phyloP scores from a whole-genome alignment of 2,797 vertebrate genomes.

The Carapus acus region DNA sequence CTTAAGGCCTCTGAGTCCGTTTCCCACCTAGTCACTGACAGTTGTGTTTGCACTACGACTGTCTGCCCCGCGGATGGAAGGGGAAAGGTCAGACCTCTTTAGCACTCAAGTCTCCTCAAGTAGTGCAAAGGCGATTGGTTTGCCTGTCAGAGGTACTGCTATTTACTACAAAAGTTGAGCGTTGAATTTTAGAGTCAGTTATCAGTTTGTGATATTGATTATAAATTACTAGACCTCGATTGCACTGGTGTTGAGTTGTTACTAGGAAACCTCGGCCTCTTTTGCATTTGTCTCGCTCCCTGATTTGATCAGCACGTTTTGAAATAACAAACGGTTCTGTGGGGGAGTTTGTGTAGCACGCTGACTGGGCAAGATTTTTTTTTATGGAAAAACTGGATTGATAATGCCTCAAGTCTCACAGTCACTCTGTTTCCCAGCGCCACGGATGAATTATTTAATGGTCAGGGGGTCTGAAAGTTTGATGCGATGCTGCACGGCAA shows the following conservation, averaged over 20 bases:
- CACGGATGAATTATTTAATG: slow-evolving; percentile 49
- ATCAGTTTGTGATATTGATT: too few relatives aligned
- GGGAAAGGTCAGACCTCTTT: slow-evolving; percentile 49
- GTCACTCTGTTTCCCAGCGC: slow-evolving; percentile 24
- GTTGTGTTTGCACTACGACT: slow-evolving; percentile 41
- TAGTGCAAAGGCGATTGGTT: slow-evolving; percentile 10
- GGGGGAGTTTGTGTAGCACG: too few relatives aligned
- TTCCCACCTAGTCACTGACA: slow-evolving; percentile 43
- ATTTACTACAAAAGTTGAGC: slow-evolving; percentile 13
- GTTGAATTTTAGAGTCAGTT: slow-evolving; percentile 1
- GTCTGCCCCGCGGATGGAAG: slow-evolving; percentile 30
- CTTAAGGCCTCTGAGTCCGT: slow-evolving; percentile 43
- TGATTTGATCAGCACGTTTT: too few relatives aligned
- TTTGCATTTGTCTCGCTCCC: too few relatives aligned
- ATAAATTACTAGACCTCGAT: too few relatives aligned
- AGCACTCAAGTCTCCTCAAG: slow-evolving; percentile 21
- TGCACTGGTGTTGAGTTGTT: too few relatives aligned
- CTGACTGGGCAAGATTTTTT: too few relatives aligned
- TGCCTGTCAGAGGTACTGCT: slow-evolving; percentile 28
- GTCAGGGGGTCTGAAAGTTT: slow-evolving; percentile 47
- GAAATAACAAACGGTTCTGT: too few relatives aligned
- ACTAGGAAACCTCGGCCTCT: too few relatives aligned
- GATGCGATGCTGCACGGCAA: slow-evolving; percentile 38
- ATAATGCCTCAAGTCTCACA: too few relatives aligned
- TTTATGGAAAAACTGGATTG: too few relatives aligned